Percentiles rank a stretch among this genome's conserved stretches.
Conservation (phyloP, 2,113 vertebrate species). For the Anthoscopus minutus region DNA sequence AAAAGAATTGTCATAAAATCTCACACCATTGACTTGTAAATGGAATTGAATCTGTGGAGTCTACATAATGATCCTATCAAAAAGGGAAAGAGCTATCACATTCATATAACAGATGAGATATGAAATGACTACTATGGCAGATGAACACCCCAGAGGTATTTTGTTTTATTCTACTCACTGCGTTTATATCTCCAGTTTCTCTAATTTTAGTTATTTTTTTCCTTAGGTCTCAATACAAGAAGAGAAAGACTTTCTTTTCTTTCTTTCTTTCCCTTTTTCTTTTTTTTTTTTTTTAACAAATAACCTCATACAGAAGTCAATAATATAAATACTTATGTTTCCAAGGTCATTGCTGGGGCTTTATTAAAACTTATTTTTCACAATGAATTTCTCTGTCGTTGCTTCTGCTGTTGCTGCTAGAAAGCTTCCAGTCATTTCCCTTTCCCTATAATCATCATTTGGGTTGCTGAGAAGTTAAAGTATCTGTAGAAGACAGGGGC, state of each 20-base stretch:
- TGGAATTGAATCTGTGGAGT: slow-evolving; percentile 74
- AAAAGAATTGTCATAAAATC: slow-evolving; percentile 74
- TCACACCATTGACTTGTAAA: slow-evolving; percentile 82
- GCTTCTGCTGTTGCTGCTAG: slow-evolving; percentile 33
- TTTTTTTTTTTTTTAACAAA: slow-evolving; percentile 49
- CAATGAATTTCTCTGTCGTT: slow-evolving; percentile 42
- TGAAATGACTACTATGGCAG: slow-evolving; percentile 70
- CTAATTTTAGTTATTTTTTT: slow-evolving; percentile 75
- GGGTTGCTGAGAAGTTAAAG: not conserved
- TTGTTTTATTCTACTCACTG: slow-evolving; percentile 72
- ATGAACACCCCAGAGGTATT: slow-evolving; percentile 77
- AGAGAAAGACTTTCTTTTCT: slow-evolving; percentile 30
- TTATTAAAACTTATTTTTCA: slow-evolving; percentile 82
- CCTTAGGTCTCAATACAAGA: slow-evolving; percentile 70
- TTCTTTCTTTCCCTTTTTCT: not conserved
- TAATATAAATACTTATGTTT: slow-evolving; percentile 72
- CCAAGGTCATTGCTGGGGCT: slow-evolving; percentile 67
- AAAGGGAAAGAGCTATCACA: slow-evolving; percentile 66
- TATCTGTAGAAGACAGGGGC: not conserved
- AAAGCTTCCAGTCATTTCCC: not conserved
- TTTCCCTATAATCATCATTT: not conserved
- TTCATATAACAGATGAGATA: slow-evolving; percentile 75
- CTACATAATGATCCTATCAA: slow-evolving; percentile 76
- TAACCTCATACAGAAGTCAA: slow-evolving; percentile 69
- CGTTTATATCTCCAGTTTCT: slow-evolving; percentile 70